Base-by-base conservation (phyloP, 2,888 invertebrate genomes). In the Acrocera orbiculus region DNA sequence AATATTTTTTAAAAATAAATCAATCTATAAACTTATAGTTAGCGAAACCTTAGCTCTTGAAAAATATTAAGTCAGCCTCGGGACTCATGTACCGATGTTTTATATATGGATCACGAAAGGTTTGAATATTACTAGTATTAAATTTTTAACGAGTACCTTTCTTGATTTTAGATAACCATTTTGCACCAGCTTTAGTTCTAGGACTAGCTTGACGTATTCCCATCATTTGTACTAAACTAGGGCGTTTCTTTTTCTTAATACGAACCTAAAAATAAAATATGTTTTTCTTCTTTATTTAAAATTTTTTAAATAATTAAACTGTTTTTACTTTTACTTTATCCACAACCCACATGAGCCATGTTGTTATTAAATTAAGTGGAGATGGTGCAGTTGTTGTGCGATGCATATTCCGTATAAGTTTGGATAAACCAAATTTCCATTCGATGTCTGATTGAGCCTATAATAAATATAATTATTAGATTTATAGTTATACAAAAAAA, bases 361-460 rank as follows among this genome's bases (percentile, higher is more conserved):
- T 89, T 28, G 93, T 95, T 50, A 98, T 74, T 44, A 99, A 71
- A 62, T 98, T 99, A 45, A 99, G 74, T 2, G 98, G 98, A 10
- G 96, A 85, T 0, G 98, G 96, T 1, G 98, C 95, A 1, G 95
- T 92, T 36, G 85, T 90, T 6, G 95, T 93, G 51, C 82, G 76
- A 64, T 95, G 96, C 95, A 98, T 98, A 56, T 93, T 93, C 45
- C 96, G 70, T 56, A 98, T 93, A 53, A 98, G 69, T 63, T 98
- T 98, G 34, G 96, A 96, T 51, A 98, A 64, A 17, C 98, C 96
- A 58, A 93, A 99, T 64, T 98, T 98, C 98, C 98, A 98, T 63
- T 99, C 98, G 50, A 92, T 95, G 64, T 98, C 98, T 28, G 96
- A 96, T 74, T 96, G 95, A 23, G 95, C 95, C 76, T 93, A 73